Evolutionary conservation across 2,797 vertebrate genomes (phyloP).

Genomic region (Artibeus jamaicensis): DNA sequence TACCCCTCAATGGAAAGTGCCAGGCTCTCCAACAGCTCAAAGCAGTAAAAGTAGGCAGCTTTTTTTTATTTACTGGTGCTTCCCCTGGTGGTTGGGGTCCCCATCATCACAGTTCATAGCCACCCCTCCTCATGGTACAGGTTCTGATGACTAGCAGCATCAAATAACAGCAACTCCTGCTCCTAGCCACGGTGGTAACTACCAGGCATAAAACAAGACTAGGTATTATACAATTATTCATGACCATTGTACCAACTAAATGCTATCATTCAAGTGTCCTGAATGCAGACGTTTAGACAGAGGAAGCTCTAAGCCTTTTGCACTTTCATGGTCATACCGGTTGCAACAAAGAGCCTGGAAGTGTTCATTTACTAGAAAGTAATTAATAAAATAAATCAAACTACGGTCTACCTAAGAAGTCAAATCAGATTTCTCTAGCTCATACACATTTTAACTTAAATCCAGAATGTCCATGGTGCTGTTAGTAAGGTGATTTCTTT

Average conservation of each 20-base stretch:
- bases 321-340: too few relatives aligned
- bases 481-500: background rate
- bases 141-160: background rate
- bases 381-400: slow-evolving; percentile 27
- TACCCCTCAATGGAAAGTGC: background rate
- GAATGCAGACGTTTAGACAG: background rate
- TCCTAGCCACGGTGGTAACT: background rate
- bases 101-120: background rate
- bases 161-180: background rate
- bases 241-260: background rate
- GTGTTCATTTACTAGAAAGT: background rate
- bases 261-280: background rate
- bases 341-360: background rate
- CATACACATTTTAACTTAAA: background rate
- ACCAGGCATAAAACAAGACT: background rate
- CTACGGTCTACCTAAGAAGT: background rate
- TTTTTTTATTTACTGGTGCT: background rate
- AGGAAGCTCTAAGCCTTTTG: background rate
- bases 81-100: background rate
- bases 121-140: background rate
- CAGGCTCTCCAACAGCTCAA: background rate
- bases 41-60: background rate
- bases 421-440: background rate
- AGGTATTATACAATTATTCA: background rate
- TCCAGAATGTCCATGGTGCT: background rate